Conservation (phyloP, 2,888 invertebrate genomes). For the Brachypterus glaber region DNA sequence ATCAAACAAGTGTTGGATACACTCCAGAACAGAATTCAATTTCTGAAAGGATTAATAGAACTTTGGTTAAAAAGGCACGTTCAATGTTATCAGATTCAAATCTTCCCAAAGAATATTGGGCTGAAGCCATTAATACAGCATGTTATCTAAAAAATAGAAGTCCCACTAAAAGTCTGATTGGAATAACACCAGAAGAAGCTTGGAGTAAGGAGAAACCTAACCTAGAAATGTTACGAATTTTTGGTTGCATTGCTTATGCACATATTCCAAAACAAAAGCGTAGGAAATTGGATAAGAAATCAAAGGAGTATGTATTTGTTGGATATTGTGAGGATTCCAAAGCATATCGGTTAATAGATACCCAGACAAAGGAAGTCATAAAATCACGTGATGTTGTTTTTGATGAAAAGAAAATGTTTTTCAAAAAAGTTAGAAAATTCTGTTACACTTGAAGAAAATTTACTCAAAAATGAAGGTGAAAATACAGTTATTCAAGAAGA, state of each 20-base stretch:
- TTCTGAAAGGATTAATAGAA: slow-evolving; percentile 11
- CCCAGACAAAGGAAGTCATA: background rate
- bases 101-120: slow-evolving; percentile 2
- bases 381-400: slow-evolving; percentile 6
- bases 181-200: no score
- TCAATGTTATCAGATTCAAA: slow-evolving; percentile 6
- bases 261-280: slow-evolving; percentile 1
- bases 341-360: slow-evolving; percentile 5
- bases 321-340: slow-evolving; percentile 8
- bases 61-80: slow-evolving; percentile 14
- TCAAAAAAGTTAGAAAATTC: no score
- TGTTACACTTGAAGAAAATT: no score
- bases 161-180: no score
- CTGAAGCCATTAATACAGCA: slow-evolving; percentile 6
- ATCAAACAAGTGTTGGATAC: slow-evolving; percentile 10
- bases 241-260: background rate
- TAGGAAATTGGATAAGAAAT: slow-evolving; percentile 8
- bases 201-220: no score
- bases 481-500: no score
- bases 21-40: slow-evolving; percentile 13
- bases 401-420: background rate
- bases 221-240: no score
- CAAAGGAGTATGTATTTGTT: background rate
- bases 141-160: background rate
- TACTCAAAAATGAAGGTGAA: no score